Evolutionary conservation across 2,888 invertebrate species (phyloP), one percentile per base, ranked within the genome.

Genomic region (Ametastegia equiseti): DNA sequence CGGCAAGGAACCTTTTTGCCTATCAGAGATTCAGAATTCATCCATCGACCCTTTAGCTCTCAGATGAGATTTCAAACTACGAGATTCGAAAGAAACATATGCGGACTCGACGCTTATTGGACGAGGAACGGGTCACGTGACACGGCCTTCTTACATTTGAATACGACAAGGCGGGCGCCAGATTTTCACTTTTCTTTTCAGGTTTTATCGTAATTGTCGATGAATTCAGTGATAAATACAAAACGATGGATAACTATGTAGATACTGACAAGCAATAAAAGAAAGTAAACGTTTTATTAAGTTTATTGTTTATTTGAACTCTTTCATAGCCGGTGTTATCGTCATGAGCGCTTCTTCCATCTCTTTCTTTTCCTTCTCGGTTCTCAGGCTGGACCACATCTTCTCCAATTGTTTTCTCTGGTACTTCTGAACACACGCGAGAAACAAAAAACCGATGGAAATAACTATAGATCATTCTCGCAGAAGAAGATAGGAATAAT

Each of bases 381-480:
- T 95, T 84, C 93, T 94, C 45, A 96, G 91, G 84, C 92, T 92
- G 0, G 92, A 92, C 93, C 95, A 95, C 90, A 94, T 93, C 73
- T 93, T 92, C 88, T 96, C 94, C 80, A 96, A 92, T 88, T 94
- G 95, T 77, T 92, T 92, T 86, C 94, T 93, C 87, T 97, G 96
- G 90, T 96, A 94, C 82, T 93, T 94, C 88, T 95, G 93, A 81
- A 83, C n/a, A 85, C 77, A 77, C 73, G 73, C 42, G 81, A 79
- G 50, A 78, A 69, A 33, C 27, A 80, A 36, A 50, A 11, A 50
- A 54, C 30, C 15, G 19, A 75, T 9, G 9, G n/a, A 45, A 15
- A 54, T 11, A 50, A 0, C 19, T 73, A 13, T 9, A 60, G 9
- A 30, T 9, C 27, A 23, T 27, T 27, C 7, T 30, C n/a, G 15